Evolutionary conservation across 2,888 invertebrate genomes (phyloP).

Genomic region (Phortica magna): DNA sequence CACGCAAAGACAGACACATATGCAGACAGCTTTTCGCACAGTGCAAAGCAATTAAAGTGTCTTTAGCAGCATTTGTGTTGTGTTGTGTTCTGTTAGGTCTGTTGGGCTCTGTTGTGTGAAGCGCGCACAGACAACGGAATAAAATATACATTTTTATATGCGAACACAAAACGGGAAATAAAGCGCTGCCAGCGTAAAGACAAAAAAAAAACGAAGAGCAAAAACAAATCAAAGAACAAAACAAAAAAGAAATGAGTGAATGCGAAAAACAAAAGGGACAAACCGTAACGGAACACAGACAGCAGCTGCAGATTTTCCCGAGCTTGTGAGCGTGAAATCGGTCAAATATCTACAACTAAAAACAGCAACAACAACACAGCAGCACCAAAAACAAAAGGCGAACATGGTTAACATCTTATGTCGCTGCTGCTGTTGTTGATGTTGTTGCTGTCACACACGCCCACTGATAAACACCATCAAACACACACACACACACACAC

Average conservation of each 20-base stretch:
- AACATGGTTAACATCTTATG: conserved; percentile 17
- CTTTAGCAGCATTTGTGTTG: conserved; percentile 56
- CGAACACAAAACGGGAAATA: neutral
- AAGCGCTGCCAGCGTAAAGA: neutral
- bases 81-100: too few relatives aligned
- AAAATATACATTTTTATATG: conserved; percentile 1
- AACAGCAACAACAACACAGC: neutral
- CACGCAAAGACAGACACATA: conserved; percentile 43
- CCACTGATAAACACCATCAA: conserved; percentile 22
- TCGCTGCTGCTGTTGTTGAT: neutral
- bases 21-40: conserved; percentile 36
- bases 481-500: conserved; percentile 23
- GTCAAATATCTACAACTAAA: conserved; percentile 2
- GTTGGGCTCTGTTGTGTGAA: neutral
- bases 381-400: neutral
- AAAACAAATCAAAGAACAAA: neutral
- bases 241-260: neutral
- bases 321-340: conserved; percentile 39
- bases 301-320: conserved; percentile 68
- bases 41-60: conserved; percentile 66
- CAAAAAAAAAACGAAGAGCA: neutral
- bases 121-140: neutral
- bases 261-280: neutral
- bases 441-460: neutral
- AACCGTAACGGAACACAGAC: conserved; percentile 34